Percentiles rank a stretch among this genome's conserved stretches.
Evolutionary conservation across 2,888 invertebrate genomes (phyloP).

Genomic region (Zygaena filipendulae): DNA sequence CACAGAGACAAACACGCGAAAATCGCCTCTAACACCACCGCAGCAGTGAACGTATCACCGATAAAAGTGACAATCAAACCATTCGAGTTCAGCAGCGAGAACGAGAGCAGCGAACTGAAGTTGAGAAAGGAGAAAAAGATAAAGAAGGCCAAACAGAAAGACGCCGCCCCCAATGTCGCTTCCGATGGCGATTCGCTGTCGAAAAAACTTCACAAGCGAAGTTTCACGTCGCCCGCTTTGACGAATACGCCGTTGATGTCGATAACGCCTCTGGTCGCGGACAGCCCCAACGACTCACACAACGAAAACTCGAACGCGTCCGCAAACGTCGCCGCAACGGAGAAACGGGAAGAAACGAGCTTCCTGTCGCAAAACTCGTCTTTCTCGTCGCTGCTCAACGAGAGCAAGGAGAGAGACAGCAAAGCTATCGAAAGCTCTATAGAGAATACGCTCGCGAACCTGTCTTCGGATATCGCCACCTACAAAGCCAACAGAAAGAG

Average conservation of each 20-base stretch:
- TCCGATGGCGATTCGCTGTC: slow-evolving; percentile 29
- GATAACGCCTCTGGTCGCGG: slow-evolving; percentile 60
- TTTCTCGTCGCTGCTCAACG: slow-evolving; percentile 56
- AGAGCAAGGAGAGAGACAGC: slow-evolving; percentile 50
- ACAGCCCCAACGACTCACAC: slow-evolving; percentile 60
- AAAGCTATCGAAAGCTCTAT: slow-evolving; percentile 57
- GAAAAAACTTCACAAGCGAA: slow-evolving; percentile 53
- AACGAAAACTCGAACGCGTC: slow-evolving; percentile 61
- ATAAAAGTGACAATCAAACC: slow-evolving; percentile 65
- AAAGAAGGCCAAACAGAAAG: slow-evolving; percentile 45
- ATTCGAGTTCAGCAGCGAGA: slow-evolving; percentile 52
- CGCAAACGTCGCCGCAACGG: slow-evolving; percentile 29
- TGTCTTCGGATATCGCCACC: slow-evolving; percentile 59
- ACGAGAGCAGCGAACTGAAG: slow-evolving; percentile 36
- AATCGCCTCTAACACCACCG: slow-evolving; percentile 18
- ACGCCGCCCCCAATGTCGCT: slow-evolving; percentile 29
- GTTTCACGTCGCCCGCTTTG: slow-evolving; percentile 57
- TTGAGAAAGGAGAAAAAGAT: slow-evolving; percentile 50
- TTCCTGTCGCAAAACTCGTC: slow-evolving; percentile 50
- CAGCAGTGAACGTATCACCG: slow-evolving; percentile 44
- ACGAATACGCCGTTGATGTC: slow-evolving; percentile 65
- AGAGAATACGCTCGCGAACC: slow-evolving; percentile 53
- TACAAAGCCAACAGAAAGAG: slow-evolving; percentile 75
- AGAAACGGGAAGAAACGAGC: slow-evolving; percentile 25
- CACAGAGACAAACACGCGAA: slow-evolving; percentile 26